A percentile compares a stretch with the other conserved stretches of the same genome.
phyloP scores from a whole-genome alignment of 2,113 vertebrate species.

The Silurus glanis region DNA sequence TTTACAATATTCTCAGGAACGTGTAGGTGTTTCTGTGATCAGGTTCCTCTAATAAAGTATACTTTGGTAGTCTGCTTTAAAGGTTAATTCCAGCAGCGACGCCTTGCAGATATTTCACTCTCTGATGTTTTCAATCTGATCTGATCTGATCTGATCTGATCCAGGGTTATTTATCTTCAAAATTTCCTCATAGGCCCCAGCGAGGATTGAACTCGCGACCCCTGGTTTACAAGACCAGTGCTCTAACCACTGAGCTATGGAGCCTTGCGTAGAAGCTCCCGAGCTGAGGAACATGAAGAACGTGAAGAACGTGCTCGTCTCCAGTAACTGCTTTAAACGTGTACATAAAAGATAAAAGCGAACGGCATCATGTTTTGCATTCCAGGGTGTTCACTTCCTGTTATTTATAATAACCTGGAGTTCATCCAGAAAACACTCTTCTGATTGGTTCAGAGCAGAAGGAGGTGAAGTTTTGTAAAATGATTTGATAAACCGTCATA shows the following conservation, averaged over 20 bases:
- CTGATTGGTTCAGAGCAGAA: background rate
- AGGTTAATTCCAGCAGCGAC: background rate
- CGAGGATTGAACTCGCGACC: slow-evolving; percentile 16
- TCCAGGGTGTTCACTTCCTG: background rate
- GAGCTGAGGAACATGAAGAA: background rate
- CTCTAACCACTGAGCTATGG: slow-evolving; percentile 28
- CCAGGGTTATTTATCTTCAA: background rate
- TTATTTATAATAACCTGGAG: background rate
- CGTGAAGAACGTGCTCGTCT: background rate
- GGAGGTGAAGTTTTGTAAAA: background rate
- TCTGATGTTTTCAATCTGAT: too few species aligned
- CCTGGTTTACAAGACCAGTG: slow-evolving; percentile 20
- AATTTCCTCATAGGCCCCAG: background rate
- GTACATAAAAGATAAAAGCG: background rate
- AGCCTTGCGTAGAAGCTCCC: fast-evolving
- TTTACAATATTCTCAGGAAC: background rate
- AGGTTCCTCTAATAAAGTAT: background rate
- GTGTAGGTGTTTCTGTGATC: background rate
- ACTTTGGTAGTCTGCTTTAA: background rate
- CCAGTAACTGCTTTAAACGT: background rate
- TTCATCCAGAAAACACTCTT: background rate
- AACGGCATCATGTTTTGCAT: background rate
- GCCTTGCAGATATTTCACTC: background rate
- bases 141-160: background rate
- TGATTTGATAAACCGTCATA: too few species aligned